Evolutionary conservation across 2,113 vertebrate genomes (phyloP).

Genomic region (Entelurus aequoreus): DNA sequence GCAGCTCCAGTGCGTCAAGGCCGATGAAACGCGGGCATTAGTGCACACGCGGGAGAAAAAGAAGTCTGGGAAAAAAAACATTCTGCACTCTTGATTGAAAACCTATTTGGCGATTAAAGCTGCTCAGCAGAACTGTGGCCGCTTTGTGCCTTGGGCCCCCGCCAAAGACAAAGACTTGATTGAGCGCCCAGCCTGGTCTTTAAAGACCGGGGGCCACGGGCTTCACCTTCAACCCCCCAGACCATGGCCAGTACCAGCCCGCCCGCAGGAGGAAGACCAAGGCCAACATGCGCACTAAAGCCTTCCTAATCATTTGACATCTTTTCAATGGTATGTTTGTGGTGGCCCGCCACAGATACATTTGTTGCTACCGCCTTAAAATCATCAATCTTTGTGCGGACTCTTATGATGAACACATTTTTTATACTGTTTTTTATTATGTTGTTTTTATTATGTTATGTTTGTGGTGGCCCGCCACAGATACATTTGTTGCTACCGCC

Average conservation of each 20-base stretch:
- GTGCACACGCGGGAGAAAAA: conserved; percentile 21
- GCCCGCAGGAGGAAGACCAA: conserved; percentile 7
- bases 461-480: too few relatives aligned
- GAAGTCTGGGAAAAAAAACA: conserved; percentile 42
- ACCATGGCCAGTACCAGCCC: conserved; percentile 31
- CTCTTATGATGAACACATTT: too few relatives aligned
- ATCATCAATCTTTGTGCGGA: too few relatives aligned
- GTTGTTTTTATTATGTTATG: too few relatives aligned
- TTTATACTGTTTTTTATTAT: too few relatives aligned
- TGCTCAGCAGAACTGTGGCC: conserved; percentile 62
- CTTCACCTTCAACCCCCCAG: conserved; percentile 63
- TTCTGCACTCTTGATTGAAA: conserved; percentile 65
- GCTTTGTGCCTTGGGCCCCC: conserved; percentile 66
- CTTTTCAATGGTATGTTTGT: too few relatives aligned
- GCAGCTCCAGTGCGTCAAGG: conserved; percentile 19
- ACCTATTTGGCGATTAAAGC: conserved; percentile 62
- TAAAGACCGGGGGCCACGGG: conserved; percentile 49
- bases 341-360: too few relatives aligned
- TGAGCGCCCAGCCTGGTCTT: conserved; percentile 61
- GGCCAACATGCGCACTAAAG: neutral
- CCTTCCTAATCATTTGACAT: neutral
- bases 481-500: too few relatives aligned
- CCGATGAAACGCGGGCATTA: conserved; percentile 29
- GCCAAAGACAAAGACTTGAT: conserved; percentile 72
- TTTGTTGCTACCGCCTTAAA: too few relatives aligned